Percentiles rank a stretch among this genome's conserved stretches.
These are phyloP conservation scores for Platyrinchus mystaceus DNA, from an alignment of 2,797 vertebrate species.

Conservation along the genomic window DNA sequence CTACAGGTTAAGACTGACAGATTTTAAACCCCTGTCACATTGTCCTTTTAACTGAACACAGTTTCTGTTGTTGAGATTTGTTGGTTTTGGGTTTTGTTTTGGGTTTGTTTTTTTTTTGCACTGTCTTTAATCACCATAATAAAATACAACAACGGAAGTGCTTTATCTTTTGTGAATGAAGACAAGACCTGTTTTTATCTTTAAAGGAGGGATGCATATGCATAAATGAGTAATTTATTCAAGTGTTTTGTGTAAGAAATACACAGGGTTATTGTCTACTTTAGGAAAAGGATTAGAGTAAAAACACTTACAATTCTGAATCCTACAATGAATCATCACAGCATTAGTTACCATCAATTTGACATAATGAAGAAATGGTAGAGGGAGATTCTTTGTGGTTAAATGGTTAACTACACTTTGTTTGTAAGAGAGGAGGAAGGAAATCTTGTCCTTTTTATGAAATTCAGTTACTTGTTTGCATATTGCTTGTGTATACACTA, in stretches of 20 bases:
- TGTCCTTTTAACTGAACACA: neutral
- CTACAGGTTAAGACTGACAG: neutral
- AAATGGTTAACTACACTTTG: neutral
- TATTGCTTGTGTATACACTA: neutral
- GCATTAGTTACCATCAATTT: slow-evolving; percentile 17
- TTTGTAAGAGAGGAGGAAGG: neutral
- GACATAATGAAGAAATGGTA: slow-evolving; percentile 3
- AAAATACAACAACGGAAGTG: neutral
- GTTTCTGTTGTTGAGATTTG: neutral
- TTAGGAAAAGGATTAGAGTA: neutral
- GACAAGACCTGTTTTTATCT: slow-evolving; percentile 37
- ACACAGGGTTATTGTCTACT: slow-evolving; percentile 7
- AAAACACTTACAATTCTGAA: slow-evolving; percentile 27
- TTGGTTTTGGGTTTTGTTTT: neutral
- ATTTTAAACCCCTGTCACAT: neutral
- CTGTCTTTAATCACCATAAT: neutral
- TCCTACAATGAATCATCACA: slow-evolving; percentile 8
- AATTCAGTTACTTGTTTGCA: neutral
- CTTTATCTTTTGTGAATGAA: slow-evolving; percentile 56
- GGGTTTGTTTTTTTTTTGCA: neutral
- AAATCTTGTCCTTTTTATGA: neutral
- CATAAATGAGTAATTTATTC: slow-evolving; percentile 45
- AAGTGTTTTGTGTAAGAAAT: slow-evolving; percentile 45
- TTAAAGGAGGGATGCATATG: slow-evolving; percentile 29
- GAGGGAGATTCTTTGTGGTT: neutral